These are phyloP conservation scores for Meteorus colon DNA, from an alignment of 2,888 invertebrate genomes.

Conservation along the genomic window DNA sequence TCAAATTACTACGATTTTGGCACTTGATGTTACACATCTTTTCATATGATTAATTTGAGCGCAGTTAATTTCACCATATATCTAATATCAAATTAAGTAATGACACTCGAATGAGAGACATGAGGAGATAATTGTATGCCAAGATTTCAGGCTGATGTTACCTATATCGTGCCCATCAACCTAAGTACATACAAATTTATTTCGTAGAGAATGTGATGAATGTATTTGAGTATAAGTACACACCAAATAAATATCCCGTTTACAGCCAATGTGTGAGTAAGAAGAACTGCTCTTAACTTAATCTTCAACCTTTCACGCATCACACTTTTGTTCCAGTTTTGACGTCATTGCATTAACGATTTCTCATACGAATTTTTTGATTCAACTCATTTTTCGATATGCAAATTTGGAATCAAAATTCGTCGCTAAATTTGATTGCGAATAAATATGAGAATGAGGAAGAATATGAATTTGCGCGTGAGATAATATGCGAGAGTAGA, in stretches of 20 bases:
- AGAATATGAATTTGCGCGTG: slow-evolving; percentile 52
- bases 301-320: too few relatives aligned
- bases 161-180: neutral
- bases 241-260: neutral
- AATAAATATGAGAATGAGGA: slow-evolving; percentile 38
- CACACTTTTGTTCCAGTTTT: too few relatives aligned
- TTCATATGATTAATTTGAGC: neutral
- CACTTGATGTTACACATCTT: neutral
- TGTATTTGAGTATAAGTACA: neutral
- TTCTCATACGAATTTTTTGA: too few relatives aligned
- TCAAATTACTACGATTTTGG: neutral
- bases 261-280: too few relatives aligned
- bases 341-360: too few relatives aligned
- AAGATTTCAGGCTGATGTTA: neutral
- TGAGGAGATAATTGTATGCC: neutral
- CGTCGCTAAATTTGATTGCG: neutral
- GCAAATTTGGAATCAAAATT: too few relatives aligned
- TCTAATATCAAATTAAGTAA: neutral
- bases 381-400: too few relatives aligned
- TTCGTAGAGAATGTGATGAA: neutral
- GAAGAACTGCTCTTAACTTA: too few relatives aligned
- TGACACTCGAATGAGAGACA: neutral
- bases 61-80: neutral
- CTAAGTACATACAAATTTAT: neutral
- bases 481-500: slow-evolving; percentile 41